phyloP scores from a whole-genome alignment of 2,113 vertebrate genomes.

The Phalacrocorax aristotelis region DNA sequence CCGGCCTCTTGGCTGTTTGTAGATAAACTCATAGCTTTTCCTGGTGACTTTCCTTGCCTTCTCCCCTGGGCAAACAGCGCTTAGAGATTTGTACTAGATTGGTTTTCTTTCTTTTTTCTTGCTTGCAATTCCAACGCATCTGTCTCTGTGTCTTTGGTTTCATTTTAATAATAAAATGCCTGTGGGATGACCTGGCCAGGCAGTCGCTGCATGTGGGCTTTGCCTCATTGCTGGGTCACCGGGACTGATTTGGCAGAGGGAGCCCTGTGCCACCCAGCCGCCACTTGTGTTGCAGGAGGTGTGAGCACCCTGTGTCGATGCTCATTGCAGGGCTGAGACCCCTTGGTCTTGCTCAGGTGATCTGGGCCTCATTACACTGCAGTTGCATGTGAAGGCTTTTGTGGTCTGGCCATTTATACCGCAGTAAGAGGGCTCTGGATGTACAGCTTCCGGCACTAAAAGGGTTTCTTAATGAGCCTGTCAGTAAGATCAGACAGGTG shows the following conservation, averaged over 20 bases:
- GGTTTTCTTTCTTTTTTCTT: not conserved
- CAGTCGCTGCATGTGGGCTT: fast-evolving
- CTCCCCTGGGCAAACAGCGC: not conserved
- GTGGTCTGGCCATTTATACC: not conserved
- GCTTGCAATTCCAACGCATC: not conserved
- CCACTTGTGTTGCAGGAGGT: fast-evolving
- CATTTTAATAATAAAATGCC: not conserved
- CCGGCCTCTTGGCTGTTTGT: fast-evolving
- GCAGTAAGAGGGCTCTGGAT: not conserved
- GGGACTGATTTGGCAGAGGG: not conserved
- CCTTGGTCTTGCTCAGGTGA: not conserved
- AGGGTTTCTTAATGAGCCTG: not conserved
- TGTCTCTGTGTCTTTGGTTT: not conserved
- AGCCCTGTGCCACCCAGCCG: not conserved
- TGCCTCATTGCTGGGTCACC: fast-evolving
- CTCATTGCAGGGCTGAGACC: not conserved
- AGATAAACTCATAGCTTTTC: not conserved
- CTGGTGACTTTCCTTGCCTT: not conserved
- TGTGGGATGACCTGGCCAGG: not conserved
- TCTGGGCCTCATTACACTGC: fast-evolving
- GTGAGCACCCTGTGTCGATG: fast-evolving
- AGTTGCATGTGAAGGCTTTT: not conserved
- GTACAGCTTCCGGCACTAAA: not conserved
- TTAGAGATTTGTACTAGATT: not conserved
- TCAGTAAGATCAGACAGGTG: not conserved